Percentiles rank a stretch among this genome's conserved stretches.
phyloP scores from a whole-genome alignment of 2,797 vertebrate genomes.

The Myioborus melanocephalus region DNA sequence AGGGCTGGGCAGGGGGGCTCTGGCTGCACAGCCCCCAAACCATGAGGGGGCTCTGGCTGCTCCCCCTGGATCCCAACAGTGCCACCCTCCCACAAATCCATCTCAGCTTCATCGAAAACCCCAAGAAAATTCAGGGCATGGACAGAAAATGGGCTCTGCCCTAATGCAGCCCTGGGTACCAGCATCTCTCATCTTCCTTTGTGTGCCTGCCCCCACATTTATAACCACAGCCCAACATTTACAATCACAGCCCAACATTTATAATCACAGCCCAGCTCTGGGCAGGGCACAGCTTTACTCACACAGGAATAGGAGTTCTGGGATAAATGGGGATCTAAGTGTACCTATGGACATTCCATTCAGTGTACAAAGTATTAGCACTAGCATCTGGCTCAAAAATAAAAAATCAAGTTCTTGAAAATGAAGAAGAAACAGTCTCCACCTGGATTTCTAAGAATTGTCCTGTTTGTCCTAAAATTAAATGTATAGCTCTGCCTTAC shows the following conservation, averaged over 20 bases:
- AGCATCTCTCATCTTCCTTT: neutral
- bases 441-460: neutral
- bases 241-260: neutral
- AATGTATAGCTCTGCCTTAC: neutral
- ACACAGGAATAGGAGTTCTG: neutral
- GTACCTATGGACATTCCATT: neutral
- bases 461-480: neutral
- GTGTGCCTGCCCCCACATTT: neutral
- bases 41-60: accelerated
- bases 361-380: neutral
- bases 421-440: neutral
- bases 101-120: neutral
- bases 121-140: neutral
- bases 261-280: neutral
- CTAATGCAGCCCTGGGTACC: neutral
- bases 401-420: neutral
- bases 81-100: neutral
- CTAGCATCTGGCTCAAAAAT: neutral
- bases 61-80: neutral
- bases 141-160: neutral
- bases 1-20: neutral
- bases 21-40: neutral
- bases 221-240: neutral
- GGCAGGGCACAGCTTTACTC: neutral
- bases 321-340: neutral